phyloP scores from a whole-genome alignment of 2,113 vertebrate genomes.

The Cyanoderma ruficeps region DNA sequence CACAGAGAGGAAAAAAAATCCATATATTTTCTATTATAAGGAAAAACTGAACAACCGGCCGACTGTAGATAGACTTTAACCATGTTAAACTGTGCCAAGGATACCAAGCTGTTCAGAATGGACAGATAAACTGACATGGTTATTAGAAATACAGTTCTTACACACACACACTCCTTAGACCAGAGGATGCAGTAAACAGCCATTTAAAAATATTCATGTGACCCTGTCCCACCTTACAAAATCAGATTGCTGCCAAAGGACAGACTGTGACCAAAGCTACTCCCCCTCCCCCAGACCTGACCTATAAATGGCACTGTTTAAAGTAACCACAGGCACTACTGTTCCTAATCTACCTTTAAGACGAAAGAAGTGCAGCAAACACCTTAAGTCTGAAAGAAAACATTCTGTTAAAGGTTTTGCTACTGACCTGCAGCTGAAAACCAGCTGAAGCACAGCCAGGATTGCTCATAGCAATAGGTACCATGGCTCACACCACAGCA shows the following conservation, averaged over 20 bases:
- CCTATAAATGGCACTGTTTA: background rate
- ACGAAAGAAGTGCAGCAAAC: background rate
- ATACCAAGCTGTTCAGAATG: background rate
- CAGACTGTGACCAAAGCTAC: background rate
- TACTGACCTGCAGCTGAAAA: background rate
- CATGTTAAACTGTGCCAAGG: background rate
- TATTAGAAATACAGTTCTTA: background rate
- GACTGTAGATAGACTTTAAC: background rate
- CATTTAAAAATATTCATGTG: background rate
- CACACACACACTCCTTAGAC: background rate
- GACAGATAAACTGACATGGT: background rate
- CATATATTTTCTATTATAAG: background rate
- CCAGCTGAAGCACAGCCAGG: background rate
- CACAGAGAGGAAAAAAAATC: background rate
- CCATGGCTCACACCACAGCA: background rate
- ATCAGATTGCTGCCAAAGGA: background rate
- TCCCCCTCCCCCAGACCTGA: background rate
- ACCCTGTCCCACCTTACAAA: background rate
- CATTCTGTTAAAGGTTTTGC: background rate
- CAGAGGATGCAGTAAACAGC: background rate
- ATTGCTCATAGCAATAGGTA: background rate
- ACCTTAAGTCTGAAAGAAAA: background rate
- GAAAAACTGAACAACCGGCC: background rate
- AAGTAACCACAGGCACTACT: background rate
- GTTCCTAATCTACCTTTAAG: background rate